Conservation (phyloP, 2,797 vertebrate species). For the Poecile montanus region DNA sequence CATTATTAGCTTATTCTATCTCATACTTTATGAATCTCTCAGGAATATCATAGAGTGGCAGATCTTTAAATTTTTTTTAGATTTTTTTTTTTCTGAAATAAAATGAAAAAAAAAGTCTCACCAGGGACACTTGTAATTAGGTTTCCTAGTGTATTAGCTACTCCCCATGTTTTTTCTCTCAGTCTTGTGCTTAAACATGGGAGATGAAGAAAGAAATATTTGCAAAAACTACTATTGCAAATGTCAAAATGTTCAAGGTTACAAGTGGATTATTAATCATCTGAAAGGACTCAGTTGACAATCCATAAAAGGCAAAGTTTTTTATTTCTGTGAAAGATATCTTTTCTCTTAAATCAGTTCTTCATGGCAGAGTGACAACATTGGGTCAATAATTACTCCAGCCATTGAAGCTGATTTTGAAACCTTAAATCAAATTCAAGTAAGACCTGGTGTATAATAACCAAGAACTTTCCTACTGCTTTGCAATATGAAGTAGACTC, state of each 20-base stretch:
- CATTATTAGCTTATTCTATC: background rate
- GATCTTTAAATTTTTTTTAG: background rate
- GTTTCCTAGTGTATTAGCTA: background rate
- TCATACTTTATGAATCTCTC: background rate
- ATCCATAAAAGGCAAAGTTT: background rate
- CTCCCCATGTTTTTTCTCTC: background rate
- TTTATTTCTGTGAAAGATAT: background rate
- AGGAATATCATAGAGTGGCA: background rate
- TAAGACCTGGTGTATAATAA: background rate
- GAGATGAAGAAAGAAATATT: slow-evolving; percentile 24
- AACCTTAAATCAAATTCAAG: background rate
- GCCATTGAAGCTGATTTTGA: background rate
- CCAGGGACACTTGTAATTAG: background rate
- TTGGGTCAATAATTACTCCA: background rate
- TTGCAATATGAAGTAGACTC: background rate
- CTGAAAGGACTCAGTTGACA: background rate
- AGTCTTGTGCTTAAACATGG: slow-evolving; percentile 1
- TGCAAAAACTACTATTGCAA: background rate
- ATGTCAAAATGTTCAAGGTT: slow-evolving; percentile 1
- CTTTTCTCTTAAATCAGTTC: background rate
- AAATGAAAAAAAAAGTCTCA: background rate
- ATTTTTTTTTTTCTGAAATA: background rate
- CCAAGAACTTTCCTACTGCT: background rate
- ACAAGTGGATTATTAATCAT: background rate
- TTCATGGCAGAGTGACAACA: background rate